A percentile compares a stretch with the other conserved stretches of the same genome.
Conservation (phyloP, 2,888 invertebrate genomes). For the Acanthacorydalis orientalis region DNA sequence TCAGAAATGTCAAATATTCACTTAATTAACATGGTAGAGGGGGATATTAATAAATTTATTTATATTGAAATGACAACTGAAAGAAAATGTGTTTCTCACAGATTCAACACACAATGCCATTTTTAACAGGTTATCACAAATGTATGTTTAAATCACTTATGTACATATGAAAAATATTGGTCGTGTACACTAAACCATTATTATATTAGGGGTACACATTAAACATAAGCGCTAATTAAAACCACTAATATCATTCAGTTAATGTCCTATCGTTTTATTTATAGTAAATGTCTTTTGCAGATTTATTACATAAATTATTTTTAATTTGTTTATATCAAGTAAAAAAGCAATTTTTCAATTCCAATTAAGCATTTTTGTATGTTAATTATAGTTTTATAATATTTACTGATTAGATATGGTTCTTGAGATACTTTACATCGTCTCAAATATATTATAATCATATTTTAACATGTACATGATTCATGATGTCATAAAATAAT, state of each 20-base stretch:
- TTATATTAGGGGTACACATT: not conserved
- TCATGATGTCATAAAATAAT: not conserved
- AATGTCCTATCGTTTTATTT: not conserved
- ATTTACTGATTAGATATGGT: slow-evolving; percentile 5
- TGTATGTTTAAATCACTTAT: slow-evolving; percentile 1
- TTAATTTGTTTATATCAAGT: slow-evolving; percentile 15
- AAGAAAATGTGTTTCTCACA: no score
- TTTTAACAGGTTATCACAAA: slow-evolving; percentile 2
- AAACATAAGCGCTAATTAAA: not conserved
- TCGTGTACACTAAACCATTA: slow-evolving; percentile 4
- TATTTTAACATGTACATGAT: not conserved
- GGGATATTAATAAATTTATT: no score
- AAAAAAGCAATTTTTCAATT: slow-evolving; percentile 30
- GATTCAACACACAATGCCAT: not conserved
- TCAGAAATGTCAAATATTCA: no score
- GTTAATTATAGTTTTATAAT: not conserved
- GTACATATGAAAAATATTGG: slow-evolving; percentile 3
- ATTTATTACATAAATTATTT: slow-evolving; percentile 8
- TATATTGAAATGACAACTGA: no score
- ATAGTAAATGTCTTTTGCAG: not conserved
- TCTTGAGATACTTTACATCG: slow-evolving; percentile 2
- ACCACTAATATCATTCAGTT: not conserved
- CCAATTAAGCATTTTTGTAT: slow-evolving; percentile 25
- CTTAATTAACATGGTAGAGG: no score
- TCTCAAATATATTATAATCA: not conserved